A percentile compares a stretch with the other conserved stretches of the same genome.
Evolutionary conservation across 2,888 invertebrate species (phyloP).

Genomic region (Ischnura elegans): DNA sequence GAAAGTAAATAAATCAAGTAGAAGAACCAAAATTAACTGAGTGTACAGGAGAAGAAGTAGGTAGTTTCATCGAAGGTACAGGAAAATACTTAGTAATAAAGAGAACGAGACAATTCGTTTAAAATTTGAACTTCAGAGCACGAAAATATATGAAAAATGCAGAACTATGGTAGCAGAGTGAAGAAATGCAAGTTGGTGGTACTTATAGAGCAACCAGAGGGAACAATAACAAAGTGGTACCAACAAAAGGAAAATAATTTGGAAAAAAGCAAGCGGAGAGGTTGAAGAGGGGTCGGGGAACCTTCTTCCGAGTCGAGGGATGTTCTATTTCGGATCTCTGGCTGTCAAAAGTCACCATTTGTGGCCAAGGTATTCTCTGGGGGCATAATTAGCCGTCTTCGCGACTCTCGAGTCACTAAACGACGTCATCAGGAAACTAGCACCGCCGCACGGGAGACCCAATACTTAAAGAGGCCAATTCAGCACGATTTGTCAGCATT

Average conservation of each 20-base stretch:
- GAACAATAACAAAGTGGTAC: neutral
- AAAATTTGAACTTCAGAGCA: too few relatives aligned
- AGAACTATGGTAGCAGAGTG: too few relatives aligned
- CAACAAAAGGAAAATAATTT: neutral
- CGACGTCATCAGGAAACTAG: neutral
- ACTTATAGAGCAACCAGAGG: neutral
- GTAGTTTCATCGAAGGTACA: too few relatives aligned
- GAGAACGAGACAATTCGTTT: too few relatives aligned
- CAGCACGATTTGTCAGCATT: too few relatives aligned
- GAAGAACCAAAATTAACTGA: too few relatives aligned
- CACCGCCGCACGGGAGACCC: neutral
- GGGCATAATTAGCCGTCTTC: constrained; percentile 6
- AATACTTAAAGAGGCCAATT: neutral
- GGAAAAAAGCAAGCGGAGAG: neutral
- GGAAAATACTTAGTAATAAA: too few relatives aligned
- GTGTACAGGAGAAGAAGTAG: too few relatives aligned
- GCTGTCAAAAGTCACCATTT: neutral
- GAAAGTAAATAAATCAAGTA: too few relatives aligned
- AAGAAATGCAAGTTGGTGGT: too few relatives aligned
- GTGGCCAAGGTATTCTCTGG: neutral
- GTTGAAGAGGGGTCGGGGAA: neutral
- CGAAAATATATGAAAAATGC: too few relatives aligned
- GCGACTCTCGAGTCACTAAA: neutral
- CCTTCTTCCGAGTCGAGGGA: neutral
- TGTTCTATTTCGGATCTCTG: neutral